phyloP scores from a whole-genome alignment of 1,140 invertebrate species.

The Caenorhabditis inopinata region DNA sequence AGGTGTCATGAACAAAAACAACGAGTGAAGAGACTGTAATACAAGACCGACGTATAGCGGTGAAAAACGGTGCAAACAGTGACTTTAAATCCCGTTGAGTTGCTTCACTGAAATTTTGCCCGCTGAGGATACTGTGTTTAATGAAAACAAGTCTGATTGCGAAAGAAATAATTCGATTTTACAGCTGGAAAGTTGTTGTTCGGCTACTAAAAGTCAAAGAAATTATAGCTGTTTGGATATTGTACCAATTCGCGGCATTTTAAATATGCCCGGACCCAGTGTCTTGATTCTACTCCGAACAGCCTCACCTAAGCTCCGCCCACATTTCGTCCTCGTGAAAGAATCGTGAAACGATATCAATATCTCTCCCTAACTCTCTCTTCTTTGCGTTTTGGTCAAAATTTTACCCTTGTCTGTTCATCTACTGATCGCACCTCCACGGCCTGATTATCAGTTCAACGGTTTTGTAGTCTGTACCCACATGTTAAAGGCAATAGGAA shows the following conservation, averaged over 20 bases:
- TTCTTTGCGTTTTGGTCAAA: background rate
- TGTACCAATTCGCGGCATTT: background rate
- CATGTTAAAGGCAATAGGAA: background rate
- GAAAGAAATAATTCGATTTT: no score
- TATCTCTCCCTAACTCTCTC: no score
- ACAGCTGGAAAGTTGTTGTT: no score
- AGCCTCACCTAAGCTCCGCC: background rate
- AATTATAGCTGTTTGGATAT: no score
- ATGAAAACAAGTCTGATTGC: no score
- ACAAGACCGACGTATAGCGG: no score
- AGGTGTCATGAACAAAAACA: background rate
- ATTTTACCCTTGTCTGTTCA: conserved; percentile 20
- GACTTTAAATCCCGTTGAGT: no score
- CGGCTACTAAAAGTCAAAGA: no score
- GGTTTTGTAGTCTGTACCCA: background rate
- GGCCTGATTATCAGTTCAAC: background rate
- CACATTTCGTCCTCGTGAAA: conserved; percentile 17
- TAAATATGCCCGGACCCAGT: background rate
- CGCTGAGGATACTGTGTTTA: no score
- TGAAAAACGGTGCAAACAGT: no score
- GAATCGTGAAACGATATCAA: background rate
- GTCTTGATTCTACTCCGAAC: background rate
- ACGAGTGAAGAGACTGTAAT: no score
- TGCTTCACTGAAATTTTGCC: no score
- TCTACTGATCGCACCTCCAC: background rate